phyloP scores from a whole-genome alignment of 1,140 invertebrate species.

The Drosophila trapezifrons region DNA sequence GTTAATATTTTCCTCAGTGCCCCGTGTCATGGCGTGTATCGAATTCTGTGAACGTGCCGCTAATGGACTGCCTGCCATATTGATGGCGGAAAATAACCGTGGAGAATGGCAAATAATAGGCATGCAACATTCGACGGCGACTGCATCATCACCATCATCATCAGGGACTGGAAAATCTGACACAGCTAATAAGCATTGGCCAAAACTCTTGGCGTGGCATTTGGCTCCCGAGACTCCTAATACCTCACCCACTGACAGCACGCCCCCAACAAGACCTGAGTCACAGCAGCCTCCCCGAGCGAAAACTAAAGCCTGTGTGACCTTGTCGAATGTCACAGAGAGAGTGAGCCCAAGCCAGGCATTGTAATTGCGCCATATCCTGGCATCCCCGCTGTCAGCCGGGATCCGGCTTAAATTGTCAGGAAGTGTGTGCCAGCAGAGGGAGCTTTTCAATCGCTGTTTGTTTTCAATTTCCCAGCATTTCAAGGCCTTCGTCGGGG shows the following conservation, averaged over 20 bases:
- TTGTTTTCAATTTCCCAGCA: slow-evolving; percentile 67
- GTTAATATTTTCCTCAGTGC: not conserved
- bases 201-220: slow-evolving; percentile 36
- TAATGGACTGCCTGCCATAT: slow-evolving; percentile 54
- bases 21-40: slow-evolving; percentile 27
- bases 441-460: slow-evolving; percentile 34
- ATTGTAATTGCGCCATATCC: slow-evolving; percentile 34
- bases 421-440: slow-evolving; percentile 30
- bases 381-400: slow-evolving; percentile 49
- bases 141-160: slow-evolving; percentile 49
- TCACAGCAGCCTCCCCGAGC: slow-evolving; percentile 23
- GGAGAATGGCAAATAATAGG: slow-evolving; percentile 30
- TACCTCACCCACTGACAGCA: not conserved
- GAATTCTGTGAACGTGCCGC: slow-evolving; percentile 40
- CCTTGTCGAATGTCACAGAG: slow-evolving; percentile 76
- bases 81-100: slow-evolving; percentile 49
- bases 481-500: slow-evolving; percentile 51
- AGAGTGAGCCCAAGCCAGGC: slow-evolving; percentile 2
- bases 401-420: slow-evolving; percentile 69
- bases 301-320: slow-evolving; percentile 36
- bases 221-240: slow-evolving; percentile 3
- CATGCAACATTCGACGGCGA: slow-evolving; percentile 50
- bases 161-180: slow-evolving; percentile 12
- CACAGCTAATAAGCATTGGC: slow-evolving; percentile 47
- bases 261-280: slow-evolving; percentile 2